phyloP scores from a whole-genome alignment of 2,797 vertebrate genomes.

The Falco naumanni region DNA sequence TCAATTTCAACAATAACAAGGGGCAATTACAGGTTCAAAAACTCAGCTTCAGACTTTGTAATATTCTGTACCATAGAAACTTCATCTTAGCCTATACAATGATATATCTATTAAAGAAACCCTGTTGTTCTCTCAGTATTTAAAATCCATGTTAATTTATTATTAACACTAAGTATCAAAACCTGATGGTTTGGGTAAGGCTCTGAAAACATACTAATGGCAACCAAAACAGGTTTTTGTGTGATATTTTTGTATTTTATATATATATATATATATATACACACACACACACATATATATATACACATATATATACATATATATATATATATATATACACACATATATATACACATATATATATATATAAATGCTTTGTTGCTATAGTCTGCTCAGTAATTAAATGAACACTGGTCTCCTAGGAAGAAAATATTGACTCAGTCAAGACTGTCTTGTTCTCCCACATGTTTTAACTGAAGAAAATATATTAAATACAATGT shows the following conservation, averaged over 20 bases:
- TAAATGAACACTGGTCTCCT: neutral
- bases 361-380: neutral
- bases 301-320: too few species aligned
- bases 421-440: slow-evolving; percentile 41
- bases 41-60: neutral
- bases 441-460: slow-evolving; percentile 1
- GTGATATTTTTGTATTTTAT: neutral
- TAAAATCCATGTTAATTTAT: neutral
- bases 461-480: neutral
- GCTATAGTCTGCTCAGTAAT: neutral
- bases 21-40: neutral
- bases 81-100: neutral
- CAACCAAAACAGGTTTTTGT: neutral
- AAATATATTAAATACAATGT: slow-evolving; percentile 4
- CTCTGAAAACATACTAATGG: neutral
- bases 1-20: neutral
- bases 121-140: neutral
- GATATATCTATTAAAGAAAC: neutral
- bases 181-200: neutral
- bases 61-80: neutral
- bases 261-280: too few species aligned
- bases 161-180: neutral
- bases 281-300: too few species aligned
- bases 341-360: too few species aligned
- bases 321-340: too few species aligned